Evolutionary conservation across 35 echinoderm and acorn worm species (phyloP).

Genomic region (Stichopus chloronotus): DNA sequence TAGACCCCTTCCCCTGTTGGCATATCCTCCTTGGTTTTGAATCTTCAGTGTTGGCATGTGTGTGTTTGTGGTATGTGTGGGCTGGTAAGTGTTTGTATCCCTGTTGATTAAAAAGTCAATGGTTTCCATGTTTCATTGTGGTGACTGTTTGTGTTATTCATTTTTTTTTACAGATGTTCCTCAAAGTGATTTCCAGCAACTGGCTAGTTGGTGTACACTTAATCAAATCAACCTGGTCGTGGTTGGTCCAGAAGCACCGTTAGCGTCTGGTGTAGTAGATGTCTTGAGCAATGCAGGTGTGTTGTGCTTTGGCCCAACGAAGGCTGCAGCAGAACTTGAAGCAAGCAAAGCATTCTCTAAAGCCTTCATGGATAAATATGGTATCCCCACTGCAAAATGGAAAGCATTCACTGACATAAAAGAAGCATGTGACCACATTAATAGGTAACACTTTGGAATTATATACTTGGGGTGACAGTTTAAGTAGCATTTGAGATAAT

Average conservation of each 20-base stretch:
- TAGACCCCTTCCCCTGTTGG: no score
- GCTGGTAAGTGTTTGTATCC: no score
- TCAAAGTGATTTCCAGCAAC: constrained; percentile 56
- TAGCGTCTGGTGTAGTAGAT: constrained; percentile 87
- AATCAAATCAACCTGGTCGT: constrained; percentile 80
- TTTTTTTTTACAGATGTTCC: constrained; percentile 67
- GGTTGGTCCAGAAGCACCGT: constrained; percentile 87
- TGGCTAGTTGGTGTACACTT: constrained; percentile 76
- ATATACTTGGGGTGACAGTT: no score
- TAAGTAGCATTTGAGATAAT: no score
- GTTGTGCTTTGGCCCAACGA: constrained; percentile 87
- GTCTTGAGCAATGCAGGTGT: constrained; percentile 55
- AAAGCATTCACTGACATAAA: constrained; percentile 77
- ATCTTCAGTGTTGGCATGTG: no score
- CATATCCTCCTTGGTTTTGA: no score
- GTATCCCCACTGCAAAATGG: constrained; percentile 92
- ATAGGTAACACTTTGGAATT: constrained; percentile 56
- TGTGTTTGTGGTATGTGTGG: no score
- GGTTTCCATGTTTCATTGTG: no score
- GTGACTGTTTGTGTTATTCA: no score
- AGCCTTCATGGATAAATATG: constrained; percentile 89
- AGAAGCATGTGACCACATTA: constrained; percentile 85
- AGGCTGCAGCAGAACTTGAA: constrained; percentile 87
- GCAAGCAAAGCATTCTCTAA: constrained; percentile 94
- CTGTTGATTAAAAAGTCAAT: no score